Percentiles rank a stretch among this genome's conserved stretches.
These are phyloP conservation scores for Andrena bucephala DNA, from an alignment of 2,888 invertebrate species.

Conservation along the genomic window DNA sequence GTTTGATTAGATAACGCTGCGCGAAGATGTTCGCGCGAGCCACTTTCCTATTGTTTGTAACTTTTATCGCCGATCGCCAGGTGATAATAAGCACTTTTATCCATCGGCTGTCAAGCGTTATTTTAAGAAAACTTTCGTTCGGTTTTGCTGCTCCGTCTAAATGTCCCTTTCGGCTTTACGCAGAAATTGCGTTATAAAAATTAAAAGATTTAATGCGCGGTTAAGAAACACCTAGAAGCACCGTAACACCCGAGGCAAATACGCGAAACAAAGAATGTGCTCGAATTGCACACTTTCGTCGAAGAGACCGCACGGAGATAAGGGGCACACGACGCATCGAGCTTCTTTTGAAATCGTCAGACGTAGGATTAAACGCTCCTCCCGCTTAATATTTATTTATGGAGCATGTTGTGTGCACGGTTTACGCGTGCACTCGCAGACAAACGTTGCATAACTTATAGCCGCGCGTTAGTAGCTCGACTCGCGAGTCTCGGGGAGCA, in stretches of 20 bases:
- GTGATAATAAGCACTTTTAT: background rate
- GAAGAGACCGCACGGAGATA: background rate
- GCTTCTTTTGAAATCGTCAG: conserved; percentile 3
- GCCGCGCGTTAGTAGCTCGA: background rate
- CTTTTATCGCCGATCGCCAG: conserved; percentile 15
- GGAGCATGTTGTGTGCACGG: background rate
- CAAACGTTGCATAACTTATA: conserved; percentile 37
- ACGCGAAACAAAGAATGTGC: background rate
- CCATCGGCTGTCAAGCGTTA: too few species aligned
- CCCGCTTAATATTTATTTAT: conserved; percentile 41
- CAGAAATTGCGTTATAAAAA: too few species aligned
- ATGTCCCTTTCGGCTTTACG: too few species aligned
- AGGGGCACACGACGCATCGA: background rate
- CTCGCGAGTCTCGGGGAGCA: background rate
- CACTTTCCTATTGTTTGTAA: conserved; percentile 10
- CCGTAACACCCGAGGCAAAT: background rate
- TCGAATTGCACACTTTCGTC: background rate
- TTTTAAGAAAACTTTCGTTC: too few species aligned
- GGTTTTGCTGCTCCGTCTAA: too few species aligned
- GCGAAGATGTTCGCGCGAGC: background rate
- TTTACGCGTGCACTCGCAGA: background rate
- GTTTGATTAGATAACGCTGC: conserved; percentile 36
- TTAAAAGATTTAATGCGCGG: too few species aligned
- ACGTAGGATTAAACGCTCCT: conserved; percentile 1
- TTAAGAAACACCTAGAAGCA: too few species aligned